phyloP scores from a whole-genome alignment of 2,888 invertebrate species.

The Sturmia bella region DNA sequence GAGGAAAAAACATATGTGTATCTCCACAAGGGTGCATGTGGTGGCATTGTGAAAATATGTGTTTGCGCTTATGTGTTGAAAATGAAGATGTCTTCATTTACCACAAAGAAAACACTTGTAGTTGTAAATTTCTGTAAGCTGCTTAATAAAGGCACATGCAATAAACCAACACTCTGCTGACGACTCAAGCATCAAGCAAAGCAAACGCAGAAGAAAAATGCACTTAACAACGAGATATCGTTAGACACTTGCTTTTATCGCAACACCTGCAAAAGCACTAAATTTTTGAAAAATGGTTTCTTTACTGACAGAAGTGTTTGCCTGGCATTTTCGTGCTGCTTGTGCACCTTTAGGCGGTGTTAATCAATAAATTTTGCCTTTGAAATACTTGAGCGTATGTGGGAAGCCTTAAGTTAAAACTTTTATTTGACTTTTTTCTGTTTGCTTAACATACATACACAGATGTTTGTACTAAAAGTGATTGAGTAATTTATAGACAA shows the following conservation, averaged over 20 bases:
- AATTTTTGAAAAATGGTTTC: conserved; percentile 35
- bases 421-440: too few species aligned
- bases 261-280: conserved; percentile 34
- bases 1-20: not conserved
- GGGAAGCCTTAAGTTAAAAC: not conserved
- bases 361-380: conserved; percentile 20
- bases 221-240: conserved; percentile 39
- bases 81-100: conserved; percentile 41
- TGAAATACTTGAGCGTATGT: not conserved
- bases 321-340: not conserved
- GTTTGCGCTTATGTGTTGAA: conserved; percentile 16
- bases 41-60: not conserved
- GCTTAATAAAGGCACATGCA: conserved; percentile 61
- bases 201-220: conserved; percentile 5
- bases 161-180: conserved; percentile 53
- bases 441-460: too few species aligned
- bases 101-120: conserved; percentile 54
- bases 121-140: conserved; percentile 60
- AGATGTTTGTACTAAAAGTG: too few species aligned
- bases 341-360: conserved; percentile 2
- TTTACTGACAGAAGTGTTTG: not conserved
- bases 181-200: conserved; percentile 11
- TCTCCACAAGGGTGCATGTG: too few species aligned
- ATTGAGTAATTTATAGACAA: too few species aligned
- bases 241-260: conserved; percentile 39